Evolutionary conservation across 2,888 invertebrate species (phyloP), one percentile per base, ranked within the genome.

Genomic region (Philonicus albiceps): DNA sequence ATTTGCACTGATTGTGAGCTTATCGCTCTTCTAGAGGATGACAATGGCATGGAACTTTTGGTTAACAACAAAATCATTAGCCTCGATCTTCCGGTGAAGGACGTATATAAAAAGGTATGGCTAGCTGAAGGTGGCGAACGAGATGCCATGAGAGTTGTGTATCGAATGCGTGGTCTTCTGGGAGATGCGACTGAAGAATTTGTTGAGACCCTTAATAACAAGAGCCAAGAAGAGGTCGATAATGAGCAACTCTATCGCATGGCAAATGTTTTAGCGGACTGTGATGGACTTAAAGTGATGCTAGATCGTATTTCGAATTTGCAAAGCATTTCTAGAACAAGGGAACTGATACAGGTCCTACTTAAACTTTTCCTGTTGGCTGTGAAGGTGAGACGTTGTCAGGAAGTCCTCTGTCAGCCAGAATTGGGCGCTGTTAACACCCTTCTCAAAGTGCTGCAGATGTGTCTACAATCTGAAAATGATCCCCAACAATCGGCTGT

Each of bases 131-230:
- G 97, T 27, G 96, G 97, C 49, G 97, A 98, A 90, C 96, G 97
- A 73, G 99, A 98, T 91, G 97, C 98, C 0, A 99, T 99, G 99
- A 94, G 98, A 13, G 97, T 99, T 8, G 96, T 99, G 43, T 99
- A 99, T 92, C 95, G 99, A 76, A 99, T 99, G 99, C 94, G 99
- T 87, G 99, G 99, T 0, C 93, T 99, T 86, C 94, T 99, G 8
- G 99, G 99, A 1, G 99, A 99, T 92, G 99, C 99, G 0, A 99
- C 99, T 0, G 99, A 99, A 91, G 99, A 99, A 93, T 99, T 99
- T 92, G 97, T 99, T 13, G 98, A 99, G 93, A 97, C 97, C 0
- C 93, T 99, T 49, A 97, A 96, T 88, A 95, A 96, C 90, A 98
- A 95, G 92, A 97, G 96, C 91, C 97, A 94, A 93, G 97, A 95